Base-by-base conservation (phyloP, 2,797 vertebrate species). In the Euthynnus affinis region DNA sequence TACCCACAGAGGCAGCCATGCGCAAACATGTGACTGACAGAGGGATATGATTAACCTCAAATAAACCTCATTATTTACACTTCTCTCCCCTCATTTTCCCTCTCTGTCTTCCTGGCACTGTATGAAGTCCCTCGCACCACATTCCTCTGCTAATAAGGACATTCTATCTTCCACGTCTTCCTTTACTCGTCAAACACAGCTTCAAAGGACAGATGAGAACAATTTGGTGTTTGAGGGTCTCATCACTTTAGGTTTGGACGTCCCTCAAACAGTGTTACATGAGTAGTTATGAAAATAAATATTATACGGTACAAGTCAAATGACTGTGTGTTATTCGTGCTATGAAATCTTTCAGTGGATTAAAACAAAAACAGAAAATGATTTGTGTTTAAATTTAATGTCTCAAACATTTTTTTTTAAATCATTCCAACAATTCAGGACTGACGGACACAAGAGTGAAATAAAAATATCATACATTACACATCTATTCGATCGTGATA, bases 141-240 rank as follows among this genome's bases (percentile, higher is more conserved):
- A 91, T 92, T 93, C 90, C 84, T 91, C 66, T 5, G 46, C 72
- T 89, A 90, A 92, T 82, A 67, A 80, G 77, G 74, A 82, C 71
- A 64, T 52, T 78, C 22, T 56, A 77, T 65, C 62, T 74, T 56
- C 55, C 52, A 74, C 25, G 51, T 58, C 61, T 72, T 74, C 59
- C 14, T 63, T 67, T 34, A 44, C 44, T 72, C 23, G 0, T 80
- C 46, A 37, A 66, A 84, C 37, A 18, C 29, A 0, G 55, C 83
- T 87, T 88, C 69, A 79, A 87, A 82, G 20, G 56, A 74, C 87
- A 81, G 65, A 83, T 58, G 82, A 80, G 63, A 76, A 49, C 34
- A 76, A 80, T 86, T 62, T 76, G 68, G 27, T 27, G 59, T 71
- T 73, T 60, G 18, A 51, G 56, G 49, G 27, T 44, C 5, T 46